Base-by-base conservation (phyloP, 2,888 invertebrate genomes). In the Mycalesis mineus region DNA sequence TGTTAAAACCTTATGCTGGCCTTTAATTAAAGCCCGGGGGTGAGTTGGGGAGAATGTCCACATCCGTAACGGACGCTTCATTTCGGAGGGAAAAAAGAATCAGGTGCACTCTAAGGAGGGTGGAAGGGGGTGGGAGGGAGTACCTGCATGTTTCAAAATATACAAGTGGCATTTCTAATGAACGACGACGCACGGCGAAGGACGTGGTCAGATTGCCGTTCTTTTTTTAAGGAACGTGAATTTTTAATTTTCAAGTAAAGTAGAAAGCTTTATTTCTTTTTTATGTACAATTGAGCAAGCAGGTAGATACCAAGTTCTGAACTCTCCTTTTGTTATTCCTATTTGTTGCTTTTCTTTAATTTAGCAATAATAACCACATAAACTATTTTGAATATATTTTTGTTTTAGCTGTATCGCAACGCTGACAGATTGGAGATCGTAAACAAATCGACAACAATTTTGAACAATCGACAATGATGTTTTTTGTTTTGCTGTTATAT, bases 11-110 rank as follows among this genome's bases (percentile, higher is more conserved):
- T 86, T 86, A 82, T 70, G 75, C 85, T 77, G 77, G 78, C 78
- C 84, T 86, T 88, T 88, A 88, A 88, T 88, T 88, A 88, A 87
- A 85, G 77, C 78, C 70, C 67, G 73, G 39, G 41, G 53, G 58
- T 58, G 55, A 60, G 54, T 66, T 55, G 57, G 61, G 65, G 58
- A 71, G 75, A 75, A 78, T 80, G 85, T 84, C 82, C 84, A 82
- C 82, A 83, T 84, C 82, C 84, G 84, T 81, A 80, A 78, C 78
- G 78, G 81, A 76, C 82, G 82, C 86, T 87, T 86, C 86, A 83
- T 86, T 84, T 79, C 74, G 78, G 78, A 81, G 79, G 75, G 73
- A 69, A 77, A 84, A 84, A 83, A 83, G 78, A 76, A 81, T 70
- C 74, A 79, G 77, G 79, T 80, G 74, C 66, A 68, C 61, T 64